Conservation (phyloP, 2,888 invertebrate genomes). For the Drosophila ezoana region DNA sequence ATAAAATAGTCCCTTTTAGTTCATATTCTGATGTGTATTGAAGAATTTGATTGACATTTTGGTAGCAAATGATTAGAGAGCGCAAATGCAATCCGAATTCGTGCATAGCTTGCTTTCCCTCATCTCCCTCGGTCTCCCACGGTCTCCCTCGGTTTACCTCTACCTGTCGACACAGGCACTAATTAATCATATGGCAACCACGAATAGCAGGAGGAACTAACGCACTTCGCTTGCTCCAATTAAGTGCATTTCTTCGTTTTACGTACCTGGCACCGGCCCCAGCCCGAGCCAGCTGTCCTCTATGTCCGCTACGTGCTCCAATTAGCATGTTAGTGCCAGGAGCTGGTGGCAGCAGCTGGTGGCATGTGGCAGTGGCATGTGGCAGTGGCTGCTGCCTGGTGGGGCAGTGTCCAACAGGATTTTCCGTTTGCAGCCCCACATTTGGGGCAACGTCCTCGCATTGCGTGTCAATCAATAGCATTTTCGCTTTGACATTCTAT, state of each 20-base stretch:
- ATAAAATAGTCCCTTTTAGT: too few relatives aligned
- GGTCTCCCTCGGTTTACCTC: too few relatives aligned
- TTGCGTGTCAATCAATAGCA: constrained; percentile 73
- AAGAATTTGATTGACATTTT: constrained; percentile 14
- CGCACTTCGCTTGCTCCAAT: constrained; percentile 59
- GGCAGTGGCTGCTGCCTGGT: constrained; percentile 7
- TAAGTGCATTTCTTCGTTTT: constrained; percentile 71
- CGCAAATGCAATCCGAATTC: constrained; percentile 10
- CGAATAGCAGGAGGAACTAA: constrained; percentile 26
- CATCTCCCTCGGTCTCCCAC: not conserved
- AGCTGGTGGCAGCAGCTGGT: not conserved
- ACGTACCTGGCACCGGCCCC: constrained; percentile 8
- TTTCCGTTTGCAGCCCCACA: constrained; percentile 33
- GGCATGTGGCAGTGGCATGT: constrained; percentile 2
- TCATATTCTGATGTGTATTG: constrained; percentile 3
- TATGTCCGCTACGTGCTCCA: constrained; percentile 63
- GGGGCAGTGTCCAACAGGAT: constrained; percentile 41
- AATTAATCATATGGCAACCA: constrained; percentile 68
- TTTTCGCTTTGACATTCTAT: constrained; percentile 38
- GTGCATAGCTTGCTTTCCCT: constrained; percentile 2
- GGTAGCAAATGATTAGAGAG: constrained; percentile 7
- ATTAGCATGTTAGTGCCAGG: constrained; percentile 56
- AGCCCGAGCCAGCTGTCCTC: constrained; percentile 3
- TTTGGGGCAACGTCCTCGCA: constrained; percentile 63
- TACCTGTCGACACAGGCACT: constrained; percentile 45